Percentiles rank a stretch among this genome's conserved stretches.
Conservation (phyloP, 2,888 invertebrate genomes). For the Troilus luridus region DNA sequence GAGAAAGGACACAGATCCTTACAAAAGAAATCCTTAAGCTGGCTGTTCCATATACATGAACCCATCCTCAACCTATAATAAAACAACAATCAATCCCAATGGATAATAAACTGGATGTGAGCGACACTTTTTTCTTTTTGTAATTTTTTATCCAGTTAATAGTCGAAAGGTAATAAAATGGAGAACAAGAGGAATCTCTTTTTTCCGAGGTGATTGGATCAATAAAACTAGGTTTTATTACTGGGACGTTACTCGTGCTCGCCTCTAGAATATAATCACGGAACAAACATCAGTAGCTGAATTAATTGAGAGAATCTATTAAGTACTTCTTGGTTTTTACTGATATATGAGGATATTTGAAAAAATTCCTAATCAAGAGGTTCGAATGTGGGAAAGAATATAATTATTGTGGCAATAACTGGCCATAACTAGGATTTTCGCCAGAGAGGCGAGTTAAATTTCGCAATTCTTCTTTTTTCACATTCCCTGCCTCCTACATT, state of each 20-base stretch:
- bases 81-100: constrained; percentile 15
- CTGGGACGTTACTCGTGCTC: not conserved
- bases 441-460: too few relatives aligned
- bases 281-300: not conserved
- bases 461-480: too few relatives aligned
- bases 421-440: too few relatives aligned
- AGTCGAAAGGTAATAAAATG: not conserved
- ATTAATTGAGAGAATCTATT: not conserved
- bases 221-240: not conserved
- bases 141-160: not conserved
- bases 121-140: not conserved
- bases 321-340: not conserved
- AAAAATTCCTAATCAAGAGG: not conserved
- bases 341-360: not conserved
- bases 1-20: constrained; percentile 36
- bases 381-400: too few relatives aligned
- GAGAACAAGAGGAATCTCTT: not conserved
- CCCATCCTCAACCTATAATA: constrained; percentile 14
- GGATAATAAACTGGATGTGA: not conserved
- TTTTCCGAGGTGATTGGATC: not conserved
- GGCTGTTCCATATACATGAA: constrained; percentile 46
- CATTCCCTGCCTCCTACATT: too few relatives aligned
- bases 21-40: not conserved
- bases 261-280: not conserved
- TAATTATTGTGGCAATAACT: too few relatives aligned